Conservation (phyloP, 2,888 invertebrate species). For the Hemithea aestivaria region DNA sequence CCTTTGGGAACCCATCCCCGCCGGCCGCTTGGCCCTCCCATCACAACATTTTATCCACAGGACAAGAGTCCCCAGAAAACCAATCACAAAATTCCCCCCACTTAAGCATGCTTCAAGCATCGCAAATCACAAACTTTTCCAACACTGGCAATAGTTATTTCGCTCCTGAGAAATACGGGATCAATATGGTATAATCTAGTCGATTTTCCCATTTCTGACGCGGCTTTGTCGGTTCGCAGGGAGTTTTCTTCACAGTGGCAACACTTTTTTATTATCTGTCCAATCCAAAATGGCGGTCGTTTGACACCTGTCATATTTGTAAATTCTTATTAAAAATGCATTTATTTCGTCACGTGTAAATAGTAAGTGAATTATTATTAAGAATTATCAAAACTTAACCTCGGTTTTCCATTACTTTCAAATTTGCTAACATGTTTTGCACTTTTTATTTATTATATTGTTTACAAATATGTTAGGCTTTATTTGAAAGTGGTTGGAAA, state of each 20-base stretch:
- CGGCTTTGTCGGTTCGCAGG: constrained; percentile 21
- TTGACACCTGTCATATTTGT: background rate
- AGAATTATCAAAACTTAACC: constrained; percentile 9
- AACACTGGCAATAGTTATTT: constrained; percentile 73
- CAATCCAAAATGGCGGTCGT: background rate
- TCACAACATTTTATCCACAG: constrained; percentile 68
- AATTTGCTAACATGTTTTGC: constrained; percentile 18
- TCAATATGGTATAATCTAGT: constrained; percentile 78
- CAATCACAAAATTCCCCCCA: constrained; percentile 69
- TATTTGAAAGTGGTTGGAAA: constrained; percentile 34
- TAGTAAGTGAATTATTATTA: constrained; percentile 14
- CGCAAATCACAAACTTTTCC: constrained; percentile 75
- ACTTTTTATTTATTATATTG: constrained; percentile 20
- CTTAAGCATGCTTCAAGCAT: constrained; percentile 71
- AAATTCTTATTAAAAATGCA: constrained; percentile 18
- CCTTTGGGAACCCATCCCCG: constrained; percentile 71
- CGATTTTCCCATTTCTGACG: constrained; percentile 39
- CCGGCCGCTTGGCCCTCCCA: constrained; percentile 70
- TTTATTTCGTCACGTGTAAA: constrained; percentile 4
- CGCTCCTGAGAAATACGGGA: constrained; percentile 74
- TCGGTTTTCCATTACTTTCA: constrained; percentile 36
- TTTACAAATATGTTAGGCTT: constrained; percentile 21
- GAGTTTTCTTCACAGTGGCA: constrained; percentile 20
- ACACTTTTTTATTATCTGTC: constrained; percentile 3
- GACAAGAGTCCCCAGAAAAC: constrained; percentile 69